Conservation (phyloP, 2,113 vertebrate genomes). For the Colistium nudipinnis region DNA sequence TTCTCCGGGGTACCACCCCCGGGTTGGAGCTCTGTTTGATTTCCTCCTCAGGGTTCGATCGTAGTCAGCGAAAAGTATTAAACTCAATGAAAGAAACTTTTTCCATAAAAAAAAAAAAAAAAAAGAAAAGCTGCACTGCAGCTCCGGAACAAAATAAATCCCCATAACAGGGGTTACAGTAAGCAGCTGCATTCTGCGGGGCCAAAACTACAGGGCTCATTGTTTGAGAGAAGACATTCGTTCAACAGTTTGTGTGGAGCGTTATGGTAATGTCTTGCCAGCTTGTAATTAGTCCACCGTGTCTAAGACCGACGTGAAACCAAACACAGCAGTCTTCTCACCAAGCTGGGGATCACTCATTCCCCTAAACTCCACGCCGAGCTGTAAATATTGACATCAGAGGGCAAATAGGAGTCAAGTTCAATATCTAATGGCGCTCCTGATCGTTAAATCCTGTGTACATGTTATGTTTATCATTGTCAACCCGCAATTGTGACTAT, state of each 20-base stretch:
- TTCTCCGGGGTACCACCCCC: slow-evolving; percentile 40
- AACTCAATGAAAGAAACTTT: slow-evolving; percentile 32
- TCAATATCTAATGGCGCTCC: too few relatives aligned
- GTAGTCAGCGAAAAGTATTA: slow-evolving; percentile 62
- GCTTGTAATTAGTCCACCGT: slow-evolving; percentile 52
- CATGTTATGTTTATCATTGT: slow-evolving; percentile 2
- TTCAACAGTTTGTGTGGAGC: slow-evolving; percentile 57
- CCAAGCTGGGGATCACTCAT: too few relatives aligned
- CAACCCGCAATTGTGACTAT: not conserved
- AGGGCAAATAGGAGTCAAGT: slow-evolving; percentile 5
- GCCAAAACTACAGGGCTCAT: slow-evolving; percentile 42
- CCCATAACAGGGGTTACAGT: slow-evolving; percentile 50
- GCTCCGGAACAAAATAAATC: slow-evolving; percentile 50
- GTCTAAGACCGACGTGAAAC: slow-evolving; percentile 15
- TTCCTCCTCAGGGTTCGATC: slow-evolving; percentile 55
- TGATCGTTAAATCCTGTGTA: too few relatives aligned
- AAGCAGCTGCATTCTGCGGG: slow-evolving; percentile 14
- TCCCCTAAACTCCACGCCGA: too few relatives aligned
- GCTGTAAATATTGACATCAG: slow-evolving; percentile 20
- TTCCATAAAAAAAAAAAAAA: too few relatives aligned
- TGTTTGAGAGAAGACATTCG: slow-evolving; percentile 34
- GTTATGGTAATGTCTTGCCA: slow-evolving; percentile 26
- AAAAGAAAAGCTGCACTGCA: slow-evolving; percentile 23
- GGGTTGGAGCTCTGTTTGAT: slow-evolving; percentile 60
- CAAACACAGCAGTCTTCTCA: slow-evolving; percentile 21